A percentile compares a stretch with the other conserved stretches of the same genome.
Conservation (phyloP, 2,888 invertebrate genomes). For the Scaptodrosophila latifasciaeformis region DNA sequence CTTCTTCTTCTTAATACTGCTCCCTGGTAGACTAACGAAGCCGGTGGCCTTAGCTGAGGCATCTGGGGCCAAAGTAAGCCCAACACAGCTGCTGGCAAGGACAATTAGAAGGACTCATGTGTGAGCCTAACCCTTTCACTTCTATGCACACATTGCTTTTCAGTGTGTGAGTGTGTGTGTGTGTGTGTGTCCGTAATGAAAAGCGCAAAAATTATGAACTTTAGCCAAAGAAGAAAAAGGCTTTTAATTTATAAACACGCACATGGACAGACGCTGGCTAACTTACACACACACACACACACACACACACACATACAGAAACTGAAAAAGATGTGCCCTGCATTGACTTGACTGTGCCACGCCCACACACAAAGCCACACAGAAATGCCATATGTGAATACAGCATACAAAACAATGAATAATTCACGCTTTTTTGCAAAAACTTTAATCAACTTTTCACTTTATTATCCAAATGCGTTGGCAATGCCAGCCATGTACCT, state of each 20-base stretch:
- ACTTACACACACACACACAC: slow-evolving; percentile 1
- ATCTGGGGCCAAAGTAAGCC: slow-evolving; percentile 2
- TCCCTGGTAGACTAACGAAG: not conserved
- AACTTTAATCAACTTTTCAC: slow-evolving; percentile 44
- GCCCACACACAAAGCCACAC: slow-evolving; percentile 7
- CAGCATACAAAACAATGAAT: slow-evolving; percentile 37
- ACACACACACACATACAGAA: not conserved
- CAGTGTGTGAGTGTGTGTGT: slow-evolving; percentile 15
- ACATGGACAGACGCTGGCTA: slow-evolving; percentile 1
- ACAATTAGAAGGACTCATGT: slow-evolving; percentile 52
- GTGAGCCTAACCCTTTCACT: slow-evolving; percentile 4
- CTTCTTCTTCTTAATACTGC: too few relatives aligned
- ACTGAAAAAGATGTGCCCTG: not conserved
- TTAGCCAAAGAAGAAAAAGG: slow-evolving; percentile 58
- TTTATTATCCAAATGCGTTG: slow-evolving; percentile 23
- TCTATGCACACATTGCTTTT: not conserved
- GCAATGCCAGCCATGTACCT: slow-evolving; percentile 5
- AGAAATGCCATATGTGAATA: slow-evolving; percentile 3
- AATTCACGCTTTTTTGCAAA: slow-evolving; percentile 37
- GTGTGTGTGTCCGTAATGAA: slow-evolving; percentile 38
- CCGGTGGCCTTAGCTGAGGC: slow-evolving; percentile 15
- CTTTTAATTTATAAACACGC: slow-evolving; percentile 63
- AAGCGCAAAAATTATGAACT: slow-evolving; percentile 60
- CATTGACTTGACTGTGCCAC: not conserved
- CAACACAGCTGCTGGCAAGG: slow-evolving; percentile 36